A percentile compares a stretch with the other conserved stretches of the same genome.
Conservation (phyloP, 2,113 vertebrate genomes). For the Protobothrops mucrosquamatus region DNA sequence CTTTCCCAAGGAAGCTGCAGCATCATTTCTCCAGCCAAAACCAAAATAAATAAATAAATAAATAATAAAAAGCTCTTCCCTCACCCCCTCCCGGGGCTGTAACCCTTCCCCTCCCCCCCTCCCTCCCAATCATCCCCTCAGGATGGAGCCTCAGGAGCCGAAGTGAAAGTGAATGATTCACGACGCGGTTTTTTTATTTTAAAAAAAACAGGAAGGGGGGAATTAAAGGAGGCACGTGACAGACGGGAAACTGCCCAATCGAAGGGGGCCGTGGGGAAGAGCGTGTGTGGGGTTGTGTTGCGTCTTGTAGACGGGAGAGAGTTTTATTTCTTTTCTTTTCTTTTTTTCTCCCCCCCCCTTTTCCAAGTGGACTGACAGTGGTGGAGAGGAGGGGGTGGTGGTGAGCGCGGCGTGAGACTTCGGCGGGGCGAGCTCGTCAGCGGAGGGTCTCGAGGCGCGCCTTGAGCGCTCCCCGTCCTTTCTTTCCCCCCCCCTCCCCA, state of each 20-base stretch:
- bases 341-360: accelerated
- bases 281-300: neutral
- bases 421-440: neutral
- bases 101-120: neutral
- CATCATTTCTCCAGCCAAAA: neutral
- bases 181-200: conserved; percentile 24
- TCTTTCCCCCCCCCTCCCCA: neutral
- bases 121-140: neutral
- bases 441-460: neutral
- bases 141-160: conserved; percentile 28
- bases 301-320: neutral
- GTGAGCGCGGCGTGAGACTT: neutral
- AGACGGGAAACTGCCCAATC: conserved; percentile 39
- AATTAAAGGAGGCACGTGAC: conserved; percentile 39
- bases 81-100: neutral
- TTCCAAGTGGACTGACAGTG: neutral
- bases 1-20: neutral
- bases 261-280: neutral
- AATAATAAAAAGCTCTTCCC: neutral
- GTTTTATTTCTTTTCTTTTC: neutral
- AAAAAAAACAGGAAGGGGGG: neutral
- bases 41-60: too few species aligned
- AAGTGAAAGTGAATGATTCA: conserved; percentile 60
- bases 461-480: neutral
- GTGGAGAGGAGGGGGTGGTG: neutral